These are phyloP conservation scores for Ciona savignyi DNA, from an alignment of 23 tunicate species.

Conservation along the genomic window DNA sequence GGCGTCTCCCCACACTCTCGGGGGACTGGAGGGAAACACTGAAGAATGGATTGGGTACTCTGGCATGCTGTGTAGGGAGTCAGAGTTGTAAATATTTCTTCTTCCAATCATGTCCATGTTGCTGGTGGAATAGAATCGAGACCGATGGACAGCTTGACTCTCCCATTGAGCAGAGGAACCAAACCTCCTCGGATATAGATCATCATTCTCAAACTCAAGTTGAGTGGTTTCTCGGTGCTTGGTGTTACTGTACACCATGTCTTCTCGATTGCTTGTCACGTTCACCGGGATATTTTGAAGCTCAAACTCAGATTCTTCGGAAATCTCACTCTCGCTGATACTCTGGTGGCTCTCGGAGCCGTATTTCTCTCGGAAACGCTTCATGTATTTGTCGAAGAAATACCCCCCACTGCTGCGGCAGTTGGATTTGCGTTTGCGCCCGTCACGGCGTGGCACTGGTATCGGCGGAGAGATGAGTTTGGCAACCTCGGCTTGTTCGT, in stretches of 20 bases:
- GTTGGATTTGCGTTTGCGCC: conserved; percentile 36
- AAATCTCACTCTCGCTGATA: neutral
- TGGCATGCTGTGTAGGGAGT: neutral
- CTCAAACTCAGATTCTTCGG: conserved; percentile 3
- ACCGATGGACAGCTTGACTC: neutral
- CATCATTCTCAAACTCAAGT: conserved; percentile 21
- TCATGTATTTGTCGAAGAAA: conserved; percentile 91
- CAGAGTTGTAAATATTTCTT: neutral
- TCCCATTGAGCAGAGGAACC: conserved; percentile 65
- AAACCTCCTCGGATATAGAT: conserved; percentile 52
- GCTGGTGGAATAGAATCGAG: too few species aligned
- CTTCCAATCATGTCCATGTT: neutral
- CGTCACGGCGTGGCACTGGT: conserved; percentile 53
- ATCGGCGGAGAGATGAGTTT: conserved; percentile 31
- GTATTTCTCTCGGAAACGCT: conserved; percentile 52
- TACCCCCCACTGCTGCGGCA: conserved; percentile 85
- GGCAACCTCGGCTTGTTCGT: neutral
- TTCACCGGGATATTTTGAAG: neutral
- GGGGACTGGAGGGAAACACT: conserved; percentile 45
- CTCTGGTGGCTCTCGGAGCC: conserved; percentile 5
- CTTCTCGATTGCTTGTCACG: conserved; percentile 63
- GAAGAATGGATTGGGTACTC: conserved; percentile 3
- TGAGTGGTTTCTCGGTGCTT: neutral
- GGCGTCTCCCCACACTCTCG: conserved; percentile 73
- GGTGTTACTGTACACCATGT: conserved; percentile 24